Evolutionary conservation across 23 tunicate species (phyloP), one percentile per base, ranked within the genome.

Genomic region (Trididemnum clinides): DNA sequence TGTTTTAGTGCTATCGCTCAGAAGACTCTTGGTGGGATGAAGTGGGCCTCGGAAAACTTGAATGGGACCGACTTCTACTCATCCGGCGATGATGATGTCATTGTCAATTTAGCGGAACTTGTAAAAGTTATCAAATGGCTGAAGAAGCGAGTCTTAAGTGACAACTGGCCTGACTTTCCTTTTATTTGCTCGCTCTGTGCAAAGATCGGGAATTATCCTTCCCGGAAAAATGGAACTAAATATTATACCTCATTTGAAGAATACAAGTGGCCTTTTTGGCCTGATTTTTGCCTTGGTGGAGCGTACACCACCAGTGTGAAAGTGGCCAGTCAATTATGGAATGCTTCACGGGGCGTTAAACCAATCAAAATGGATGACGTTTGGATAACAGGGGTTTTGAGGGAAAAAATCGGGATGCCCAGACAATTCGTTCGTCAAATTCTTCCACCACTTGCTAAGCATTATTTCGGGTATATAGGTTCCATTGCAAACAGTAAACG

Each of bases 281-380:
- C 83, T 3, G 69, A 57, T 39, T 78, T 28, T 29, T 78, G 83
- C 83, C 66, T 51, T 20, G 83, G 83, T 32, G 83, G 83, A 6
- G 39, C 50, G 38, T 78, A 78, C 71, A 51, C 83, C 2, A 51
- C 71, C 71, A 50, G 70, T n/a, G 83, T 78, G 21, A 20, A 29
- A 2, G 69, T 57, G 33, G 26, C 26, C 19, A 22, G 83, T 29
- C 49, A 50, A 7, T 31, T 78, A 19, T 78, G 83, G 83, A 22
- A 78, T 10, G 39, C 66, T 6, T 21, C 83, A 1, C 39, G 50
- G 39, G 31, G 4, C 5, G 34, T 7, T 22, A 51, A 78, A 7
- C 6, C 2, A 54, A 30, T 78, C 34, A 23, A 23, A 57, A 78
- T 78, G 83, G 83, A 78, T 25, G 83, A 78, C 70, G 83, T 78